Evolutionary conservation across 2,797 vertebrate species (phyloP).

Genomic region (Gouania willdenowi): DNA sequence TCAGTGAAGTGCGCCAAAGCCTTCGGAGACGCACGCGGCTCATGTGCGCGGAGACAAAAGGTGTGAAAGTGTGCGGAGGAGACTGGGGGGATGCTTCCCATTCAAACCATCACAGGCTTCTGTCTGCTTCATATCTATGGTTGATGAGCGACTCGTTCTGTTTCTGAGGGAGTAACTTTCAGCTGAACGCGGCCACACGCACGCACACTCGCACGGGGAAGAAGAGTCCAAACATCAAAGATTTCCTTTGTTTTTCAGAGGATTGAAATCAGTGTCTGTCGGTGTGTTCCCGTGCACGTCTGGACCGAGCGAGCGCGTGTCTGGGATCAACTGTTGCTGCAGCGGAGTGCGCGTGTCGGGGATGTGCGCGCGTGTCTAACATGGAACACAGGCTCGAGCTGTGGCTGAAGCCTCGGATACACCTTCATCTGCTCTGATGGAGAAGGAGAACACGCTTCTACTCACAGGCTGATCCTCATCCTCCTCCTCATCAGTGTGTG

Average conservation of each 20-base stretch:
- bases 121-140: constrained; percentile 63
- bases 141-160: constrained; percentile 60
- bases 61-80: constrained; percentile 3
- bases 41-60: constrained; percentile 2
- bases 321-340: constrained; percentile 79
- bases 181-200: constrained; percentile 39
- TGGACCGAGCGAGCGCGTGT: constrained; percentile 49
- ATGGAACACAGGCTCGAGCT: constrained; percentile 25
- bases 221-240: constrained; percentile 47
- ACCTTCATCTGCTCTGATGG: constrained; percentile 65
- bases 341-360: constrained; percentile 59
- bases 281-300: too few relatives aligned
- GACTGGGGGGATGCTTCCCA: constrained; percentile 57
- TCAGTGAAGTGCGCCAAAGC: constrained; percentile 65
- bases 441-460: constrained; percentile 56
- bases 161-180: constrained; percentile 63
- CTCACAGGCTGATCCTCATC: constrained; percentile 48
- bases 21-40: constrained; percentile 47
- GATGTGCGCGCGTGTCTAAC: constrained; percentile 35
- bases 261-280: too few relatives aligned
- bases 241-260: constrained; percentile 24
- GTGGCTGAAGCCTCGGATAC: constrained; percentile 62
- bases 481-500: too few relatives aligned
- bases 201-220: constrained; percentile 15
- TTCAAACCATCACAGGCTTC: constrained; percentile 38